Evolutionary conservation across 23 tunicate species (phyloP), one percentile per base, ranked within the genome.

Genomic region (Phallusia fumigata): DNA sequence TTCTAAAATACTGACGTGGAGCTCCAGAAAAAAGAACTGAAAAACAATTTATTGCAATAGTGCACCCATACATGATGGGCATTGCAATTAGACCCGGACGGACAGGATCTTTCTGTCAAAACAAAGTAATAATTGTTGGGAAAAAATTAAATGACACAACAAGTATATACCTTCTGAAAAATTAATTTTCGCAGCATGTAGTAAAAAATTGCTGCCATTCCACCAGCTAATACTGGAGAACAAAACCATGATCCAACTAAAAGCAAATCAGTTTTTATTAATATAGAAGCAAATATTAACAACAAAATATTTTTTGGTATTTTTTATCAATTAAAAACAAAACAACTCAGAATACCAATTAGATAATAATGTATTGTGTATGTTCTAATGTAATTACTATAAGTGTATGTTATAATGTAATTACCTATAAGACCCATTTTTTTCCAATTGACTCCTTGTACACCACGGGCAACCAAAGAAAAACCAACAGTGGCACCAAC

Each of bases 401-500:
- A n/a, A n/a, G n/a, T n/a, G n/a, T n/a, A n/a, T n/a, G n/a, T n/a
- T n/a, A n/a, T n/a, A n/a, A n/a, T 15, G 0, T 15, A 72, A 83
- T 78, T 65, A 87, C 97, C 87, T 33, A 94, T 89, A 0, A 80
- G 31, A 15, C 94, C 98, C 50, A 94, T 81, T 52, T 85, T 94
- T 0, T 33, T 49, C 91, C 93, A 89, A 72, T 89, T 84, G 22
- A 97, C 90, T 8, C 99, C 99, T 8, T 79, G 32, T 16, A 86
- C 73, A 0, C 99, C 99, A 69, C 47, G 81, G 24, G 93, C 97
- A 6, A 94, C 99, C 21, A 97, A 65, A 24, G 97, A 94, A 77
- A 97, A 97, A 21, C 99, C 99, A 51, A 97, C 91, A 19, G 87
- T 88, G 0, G 99, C 95, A 0, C 99, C 99, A 51, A 97, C 99